Conservation (phyloP, 2,797 vertebrate species). For the Megalops cyprinoides region DNA sequence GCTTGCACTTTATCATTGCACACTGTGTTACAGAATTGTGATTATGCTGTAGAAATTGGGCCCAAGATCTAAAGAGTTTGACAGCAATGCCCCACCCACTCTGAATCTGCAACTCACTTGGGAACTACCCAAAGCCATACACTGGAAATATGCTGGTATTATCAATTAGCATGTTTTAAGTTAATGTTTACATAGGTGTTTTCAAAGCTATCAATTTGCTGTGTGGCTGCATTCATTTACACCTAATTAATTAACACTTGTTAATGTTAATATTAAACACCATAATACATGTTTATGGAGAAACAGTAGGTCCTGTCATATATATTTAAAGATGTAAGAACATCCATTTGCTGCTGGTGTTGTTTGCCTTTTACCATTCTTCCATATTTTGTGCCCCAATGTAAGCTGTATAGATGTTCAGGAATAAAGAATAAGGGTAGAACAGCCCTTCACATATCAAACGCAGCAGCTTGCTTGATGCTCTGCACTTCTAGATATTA, state of each 20-base stretch:
- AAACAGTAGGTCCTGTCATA: neutral
- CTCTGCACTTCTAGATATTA: neutral
- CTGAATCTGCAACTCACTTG: too few relatives aligned
- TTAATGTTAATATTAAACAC: neutral
- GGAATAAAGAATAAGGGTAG: neutral
- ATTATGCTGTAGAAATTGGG: too few relatives aligned
- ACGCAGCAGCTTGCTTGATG: neutral
- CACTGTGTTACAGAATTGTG: too few relatives aligned
- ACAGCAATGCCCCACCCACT: neutral
- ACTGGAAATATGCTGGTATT: neutral
- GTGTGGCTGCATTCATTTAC: neutral
- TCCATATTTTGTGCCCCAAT: neutral
- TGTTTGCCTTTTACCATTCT: neutral
- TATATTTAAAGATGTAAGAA: neutral
- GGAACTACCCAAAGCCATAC: neutral
- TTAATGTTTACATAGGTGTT: neutral
- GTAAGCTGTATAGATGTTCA: neutral
- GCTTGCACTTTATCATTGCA: too few relatives aligned
- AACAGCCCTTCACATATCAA: neutral
- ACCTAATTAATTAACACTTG: neutral
- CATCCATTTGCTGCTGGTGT: neutral
- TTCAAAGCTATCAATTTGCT: neutral
- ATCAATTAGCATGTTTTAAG: constrained; percentile 1
- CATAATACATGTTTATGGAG: neutral
- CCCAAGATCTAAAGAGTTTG: too few relatives aligned